Evolutionary conservation across 1,140 invertebrate genomes (phyloP).

Genomic region (Lucilia sericata): DNA sequence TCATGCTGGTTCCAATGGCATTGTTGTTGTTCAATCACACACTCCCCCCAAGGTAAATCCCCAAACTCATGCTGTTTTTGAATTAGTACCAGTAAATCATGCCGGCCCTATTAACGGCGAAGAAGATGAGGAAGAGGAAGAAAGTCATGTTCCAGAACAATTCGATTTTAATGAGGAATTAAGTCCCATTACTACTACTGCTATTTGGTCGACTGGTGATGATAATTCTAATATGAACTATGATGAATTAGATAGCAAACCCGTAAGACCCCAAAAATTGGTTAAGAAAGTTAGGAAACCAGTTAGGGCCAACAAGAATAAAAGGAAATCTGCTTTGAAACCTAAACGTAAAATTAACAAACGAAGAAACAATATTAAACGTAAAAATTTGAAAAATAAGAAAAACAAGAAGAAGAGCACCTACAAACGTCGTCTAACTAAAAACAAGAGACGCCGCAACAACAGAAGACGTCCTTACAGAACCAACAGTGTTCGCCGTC

Average conservation of each 20-base stretch:
- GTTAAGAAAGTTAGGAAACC: not conserved
- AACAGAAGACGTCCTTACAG: not conserved
- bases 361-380: not conserved
- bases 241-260: not conserved
- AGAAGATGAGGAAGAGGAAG: slow-evolving; percentile 43
- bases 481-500: not conserved
- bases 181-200: slow-evolving; percentile 51
- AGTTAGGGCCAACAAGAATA: not conserved
- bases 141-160: slow-evolving; percentile 46
- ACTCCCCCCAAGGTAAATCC: slow-evolving; percentile 63
- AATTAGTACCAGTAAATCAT: slow-evolving; percentile 56
- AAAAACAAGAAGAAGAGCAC: not conserved
- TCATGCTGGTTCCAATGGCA: slow-evolving; percentile 49
- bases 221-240: slow-evolving; percentile 45
- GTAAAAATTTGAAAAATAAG: not conserved
- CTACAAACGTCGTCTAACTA: slow-evolving; percentile 9
- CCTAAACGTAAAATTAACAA: slow-evolving; percentile 26
- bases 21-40: slow-evolving; percentile 59
- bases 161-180: slow-evolving; percentile 47
- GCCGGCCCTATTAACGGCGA: slow-evolving; percentile 40
- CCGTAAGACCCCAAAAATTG: not conserved
- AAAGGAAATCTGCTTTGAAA: not conserved
- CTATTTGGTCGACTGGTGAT: slow-evolving; percentile 56
- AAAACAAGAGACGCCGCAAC: not conserved
- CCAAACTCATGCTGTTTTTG: slow-evolving; percentile 62